Evolutionary conservation across 2,888 invertebrate species (phyloP), one percentile per base, ranked within the genome.

Genomic region (Neoaliturus tenellus): DNA sequence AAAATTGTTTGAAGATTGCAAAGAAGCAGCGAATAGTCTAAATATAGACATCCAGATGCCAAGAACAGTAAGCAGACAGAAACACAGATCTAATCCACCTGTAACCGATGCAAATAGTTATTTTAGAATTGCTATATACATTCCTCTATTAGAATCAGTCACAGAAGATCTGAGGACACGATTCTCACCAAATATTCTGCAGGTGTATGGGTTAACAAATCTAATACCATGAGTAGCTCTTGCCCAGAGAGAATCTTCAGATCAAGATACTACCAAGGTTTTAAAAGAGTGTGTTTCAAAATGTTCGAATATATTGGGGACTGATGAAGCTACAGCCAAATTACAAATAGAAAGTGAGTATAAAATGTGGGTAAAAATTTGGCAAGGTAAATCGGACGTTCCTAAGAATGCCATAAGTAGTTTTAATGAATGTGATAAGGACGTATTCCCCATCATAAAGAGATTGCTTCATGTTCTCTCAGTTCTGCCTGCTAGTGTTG

Each of bases 401-500:
- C 44, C 44, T 14, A 14, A 44, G 3, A 14, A 87, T 81, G 85
- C 87, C 83, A 81, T 87, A 69, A 85, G 87, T 25, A 83, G 87
- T 83, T 86, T 87, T 83, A 82, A 85, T 85, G 14, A 12, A n/a
- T 87, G 86, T 83, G 86, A 87, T 39, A 82, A 84, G 31, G 85
- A 86, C 62, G 83, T 87, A 85, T 86, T 86, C 83, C 85, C 85
- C 75, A 78, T 84, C 48, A 85, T 87, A 83, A 84, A 85, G 44
- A 28, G 62, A 81, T 83, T 86, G 10, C 85, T 87, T 84, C 85
- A 85, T 80, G 85, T 87, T 67, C 81, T 87, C 83, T 84, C 86
- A 80, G 85, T 86, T 83, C 84, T 86, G 75, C 87, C 87, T 80
- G 87, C 86, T 28, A 87, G 87, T 83, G 86, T 83, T 67, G 87